Evolutionary conservation across 2,113 vertebrate genomes (phyloP).

Genomic region (Aegotheles bennettii): DNA sequence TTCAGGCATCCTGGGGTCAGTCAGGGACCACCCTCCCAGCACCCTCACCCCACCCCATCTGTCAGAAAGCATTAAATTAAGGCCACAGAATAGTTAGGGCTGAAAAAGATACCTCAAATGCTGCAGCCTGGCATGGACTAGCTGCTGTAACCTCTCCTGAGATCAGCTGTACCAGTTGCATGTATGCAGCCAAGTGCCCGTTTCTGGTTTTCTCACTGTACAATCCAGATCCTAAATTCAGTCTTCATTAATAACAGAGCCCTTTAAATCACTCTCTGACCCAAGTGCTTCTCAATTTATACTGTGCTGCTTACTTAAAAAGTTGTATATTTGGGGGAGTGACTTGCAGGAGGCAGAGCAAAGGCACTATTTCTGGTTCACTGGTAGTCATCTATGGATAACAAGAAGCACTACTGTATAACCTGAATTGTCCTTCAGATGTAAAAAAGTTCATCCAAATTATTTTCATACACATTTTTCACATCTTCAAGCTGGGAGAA

Average conservation of each 20-base stretch:
- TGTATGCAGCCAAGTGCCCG: fast-evolving
- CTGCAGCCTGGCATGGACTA: neutral
- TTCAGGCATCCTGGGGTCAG: neutral
- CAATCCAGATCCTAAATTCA: neutral
- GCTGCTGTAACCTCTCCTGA: neutral
- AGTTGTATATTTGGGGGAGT: neutral
- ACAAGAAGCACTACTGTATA: neutral
- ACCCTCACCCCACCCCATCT: neutral
- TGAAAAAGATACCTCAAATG: neutral
- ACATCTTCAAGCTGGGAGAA: neutral
- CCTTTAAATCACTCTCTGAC: neutral
- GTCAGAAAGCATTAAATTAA: constrained; percentile 21
- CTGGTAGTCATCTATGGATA: neutral
- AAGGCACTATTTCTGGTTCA: neutral
- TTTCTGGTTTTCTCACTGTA: neutral
- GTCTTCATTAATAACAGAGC: neutral
- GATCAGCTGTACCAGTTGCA: neutral
- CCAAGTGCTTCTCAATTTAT: neutral
- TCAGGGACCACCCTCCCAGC: neutral
- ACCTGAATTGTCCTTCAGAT: neutral
- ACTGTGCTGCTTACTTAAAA: neutral
- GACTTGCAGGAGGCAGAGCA: neutral
- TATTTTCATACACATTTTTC: neutral
- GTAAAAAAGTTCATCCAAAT: neutral
- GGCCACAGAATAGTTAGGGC: neutral